These are phyloP conservation scores for Puntigrus tetrazona DNA, from an alignment of 2,113 vertebrate genomes.

Conservation along the genomic window DNA sequence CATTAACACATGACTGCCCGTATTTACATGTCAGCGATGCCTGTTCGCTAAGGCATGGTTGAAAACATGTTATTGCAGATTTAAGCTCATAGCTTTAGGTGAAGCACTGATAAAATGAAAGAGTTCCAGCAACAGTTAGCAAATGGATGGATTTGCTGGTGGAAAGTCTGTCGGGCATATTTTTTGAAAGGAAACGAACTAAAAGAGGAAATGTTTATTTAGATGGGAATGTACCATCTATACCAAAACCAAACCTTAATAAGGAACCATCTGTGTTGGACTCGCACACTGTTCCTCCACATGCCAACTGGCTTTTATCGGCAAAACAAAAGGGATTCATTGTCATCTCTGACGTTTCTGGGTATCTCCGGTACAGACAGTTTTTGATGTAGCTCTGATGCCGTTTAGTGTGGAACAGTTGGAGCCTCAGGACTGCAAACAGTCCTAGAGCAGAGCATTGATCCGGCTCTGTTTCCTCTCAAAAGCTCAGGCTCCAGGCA, in stretches of 20 bases:
- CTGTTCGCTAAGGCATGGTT: neutral
- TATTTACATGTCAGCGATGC: neutral
- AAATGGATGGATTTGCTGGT: neutral
- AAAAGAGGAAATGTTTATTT: neutral
- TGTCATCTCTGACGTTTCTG: neutral
- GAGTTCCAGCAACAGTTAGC: neutral
- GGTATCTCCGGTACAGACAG: neutral
- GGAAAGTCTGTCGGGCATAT: neutral
- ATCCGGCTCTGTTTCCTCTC: neutral
- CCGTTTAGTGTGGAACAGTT: conserved; percentile 20
- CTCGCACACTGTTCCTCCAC: neutral
- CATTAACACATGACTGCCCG: neutral
- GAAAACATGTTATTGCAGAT: neutral
- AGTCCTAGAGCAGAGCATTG: conserved; percentile 24
- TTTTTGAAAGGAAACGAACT: neutral
- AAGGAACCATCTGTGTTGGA: neutral
- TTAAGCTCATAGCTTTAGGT: neutral
- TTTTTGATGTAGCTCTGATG: conserved; percentile 20
- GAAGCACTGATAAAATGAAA: neutral
- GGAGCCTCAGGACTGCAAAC: conserved; percentile 17
- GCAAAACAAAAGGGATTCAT: neutral
- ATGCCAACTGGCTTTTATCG: neutral
- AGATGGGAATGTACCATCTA: neutral
- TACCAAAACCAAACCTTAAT: neutral
- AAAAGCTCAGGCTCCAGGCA: conserved; percentile 18